Base-by-base conservation (phyloP, 2,888 invertebrate species). In the Hedychridium roseum region DNA sequence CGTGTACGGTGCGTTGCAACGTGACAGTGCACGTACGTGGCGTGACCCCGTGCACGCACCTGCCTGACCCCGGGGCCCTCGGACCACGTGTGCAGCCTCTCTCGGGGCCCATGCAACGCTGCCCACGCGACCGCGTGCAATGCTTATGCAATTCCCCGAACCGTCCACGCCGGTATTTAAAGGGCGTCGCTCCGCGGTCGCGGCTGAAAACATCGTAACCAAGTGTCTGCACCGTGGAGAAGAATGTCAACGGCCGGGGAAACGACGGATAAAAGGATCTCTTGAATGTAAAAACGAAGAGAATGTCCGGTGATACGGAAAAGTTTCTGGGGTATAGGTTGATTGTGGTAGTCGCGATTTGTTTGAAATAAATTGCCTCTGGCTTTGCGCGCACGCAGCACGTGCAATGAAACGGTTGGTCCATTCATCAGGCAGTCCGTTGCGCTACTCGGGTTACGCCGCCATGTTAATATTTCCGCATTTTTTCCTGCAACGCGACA, bases 11-110 rank as follows among this genome's bases (percentile, higher is more conserved):
- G 49, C 36, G n/a, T 35, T 47, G 49, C 58, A 57, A 58, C 64
- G 64, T 63, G 67, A 66, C 64, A 64, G 64, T 50, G 61, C 56
- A 53, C 42, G 68, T 70, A 59, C 59, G 45, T 51, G 56, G 64
- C 61, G 54, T 69, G 71, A 75, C 72, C 74, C 54, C 59, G 49
- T 48, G 67, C 61, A 60, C 60, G 70, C 76, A 76, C 76, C 76
- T 76, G 76, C 72, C 70, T 76, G 76, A 76, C 76, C 76, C 65
- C 66, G 50, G n/a, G 60, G 56, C 43, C 37, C 38, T 27, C 31
- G 46, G 20, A 54, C 57, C 60, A 57, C 64, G 56, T 52, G 57
- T 57, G 68, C 58, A 60, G 39, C 35, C 31, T 35, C 18, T 31
- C 43, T 16, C 40, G 36, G 5, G 42, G 23, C 45, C 39, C 41